These are phyloP conservation scores for Hormaphis cornu DNA, from an alignment of 1,140 invertebrate genomes.

Conservation along the genomic window DNA sequence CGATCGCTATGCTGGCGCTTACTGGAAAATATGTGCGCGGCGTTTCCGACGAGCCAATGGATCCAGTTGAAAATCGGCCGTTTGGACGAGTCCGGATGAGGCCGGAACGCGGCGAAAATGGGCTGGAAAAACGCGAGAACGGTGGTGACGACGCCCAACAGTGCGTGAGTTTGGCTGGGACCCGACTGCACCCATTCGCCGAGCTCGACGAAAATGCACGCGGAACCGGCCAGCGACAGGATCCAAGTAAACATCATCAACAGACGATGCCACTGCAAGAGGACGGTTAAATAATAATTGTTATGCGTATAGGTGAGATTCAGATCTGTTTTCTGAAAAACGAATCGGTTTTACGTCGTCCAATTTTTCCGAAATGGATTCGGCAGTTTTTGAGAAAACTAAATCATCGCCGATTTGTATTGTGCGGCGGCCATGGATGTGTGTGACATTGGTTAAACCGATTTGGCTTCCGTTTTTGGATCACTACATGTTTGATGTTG, in stretches of 20 bases:
- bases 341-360: too few relatives aligned
- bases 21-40: slow-evolving; percentile 86
- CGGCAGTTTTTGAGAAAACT: too few relatives aligned
- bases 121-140: slow-evolving; percentile 80
- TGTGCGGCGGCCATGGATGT: too few relatives aligned
- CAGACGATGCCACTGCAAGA: slow-evolving; percentile 67
- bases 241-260: slow-evolving; percentile 75
- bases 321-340: not conserved
- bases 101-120: slow-evolving; percentile 76
- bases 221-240: slow-evolving; percentile 64
- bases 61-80: slow-evolving; percentile 87
- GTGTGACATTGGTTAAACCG: too few relatives aligned
- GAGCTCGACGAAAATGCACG: slow-evolving; percentile 75
- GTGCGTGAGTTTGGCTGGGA: slow-evolving; percentile 66
- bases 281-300: slow-evolving; percentile 32
- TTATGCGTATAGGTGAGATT: not conserved
- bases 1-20: slow-evolving; percentile 42
- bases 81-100: slow-evolving; percentile 67
- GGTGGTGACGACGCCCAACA: slow-evolving; percentile 65
- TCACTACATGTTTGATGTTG: too few relatives aligned
- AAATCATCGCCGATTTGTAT: too few relatives aligned
- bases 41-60: slow-evolving; percentile 86
- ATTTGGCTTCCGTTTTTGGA: too few relatives aligned
- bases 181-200: slow-evolving; percentile 61
- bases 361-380: too few relatives aligned